phyloP scores from a whole-genome alignment of 2,113 vertebrate species.

The Plecturocebus donacophilus region DNA sequence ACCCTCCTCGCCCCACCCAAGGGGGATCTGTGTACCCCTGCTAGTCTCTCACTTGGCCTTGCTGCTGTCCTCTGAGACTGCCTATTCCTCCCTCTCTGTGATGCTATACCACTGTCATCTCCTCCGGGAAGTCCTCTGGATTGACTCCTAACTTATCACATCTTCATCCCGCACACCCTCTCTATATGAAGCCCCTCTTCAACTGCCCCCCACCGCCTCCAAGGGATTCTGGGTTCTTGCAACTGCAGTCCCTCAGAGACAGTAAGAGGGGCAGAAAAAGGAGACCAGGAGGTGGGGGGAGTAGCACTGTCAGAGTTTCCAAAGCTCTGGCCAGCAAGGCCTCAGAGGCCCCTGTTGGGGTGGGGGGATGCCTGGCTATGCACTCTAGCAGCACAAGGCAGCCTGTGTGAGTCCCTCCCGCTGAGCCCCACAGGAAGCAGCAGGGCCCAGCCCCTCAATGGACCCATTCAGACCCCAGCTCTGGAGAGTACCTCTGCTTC shows the following conservation, averaged over 20 bases:
- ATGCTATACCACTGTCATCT: neutral
- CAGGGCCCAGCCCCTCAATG: conserved; percentile 68
- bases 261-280: neutral
- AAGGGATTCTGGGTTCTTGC: neutral
- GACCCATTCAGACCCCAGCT: conserved; percentile 73
- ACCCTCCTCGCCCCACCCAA: neutral
- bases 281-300: neutral
- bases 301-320: conserved; percentile 66
- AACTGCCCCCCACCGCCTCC: neutral
- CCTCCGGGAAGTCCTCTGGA: conserved; percentile 35
- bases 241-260: neutral
- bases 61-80: neutral
- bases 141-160: neutral
- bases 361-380: neutral
- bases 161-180: neutral
- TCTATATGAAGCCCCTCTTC: neutral
- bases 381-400: conserved; percentile 58
- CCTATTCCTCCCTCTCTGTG: neutral
- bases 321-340: conserved; percentile 43
- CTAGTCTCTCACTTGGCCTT: neutral
- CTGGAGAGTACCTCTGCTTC: conserved; percentile 75
- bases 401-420: conserved; percentile 62
- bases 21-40: neutral
- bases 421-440: conserved; percentile 63
- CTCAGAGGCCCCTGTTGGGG: conserved; percentile 47